Base-by-base conservation (phyloP, 2,113 vertebrate genomes). In the Bolborhynchus lineola region DNA sequence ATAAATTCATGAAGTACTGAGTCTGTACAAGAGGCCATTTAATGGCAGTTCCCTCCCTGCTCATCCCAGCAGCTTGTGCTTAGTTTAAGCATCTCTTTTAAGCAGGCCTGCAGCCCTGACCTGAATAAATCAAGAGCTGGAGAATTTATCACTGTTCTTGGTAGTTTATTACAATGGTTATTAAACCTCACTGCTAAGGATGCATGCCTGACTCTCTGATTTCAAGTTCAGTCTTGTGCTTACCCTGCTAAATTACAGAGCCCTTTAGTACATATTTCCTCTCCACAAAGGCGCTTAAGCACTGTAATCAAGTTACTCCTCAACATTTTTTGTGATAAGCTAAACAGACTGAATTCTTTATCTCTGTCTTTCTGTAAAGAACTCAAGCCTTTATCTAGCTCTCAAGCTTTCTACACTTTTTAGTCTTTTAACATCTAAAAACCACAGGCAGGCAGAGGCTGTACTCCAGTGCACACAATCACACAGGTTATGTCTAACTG, bases 221-320 rank as follows among this genome's bases (percentile, higher is more conserved):
- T 88, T 90, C 80, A 74, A 74, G 53, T 92, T 93, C 71, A 91
- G 90, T 69, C 82, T 82, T 72, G 41, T 92, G 80, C 60, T 84
- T 83, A 70, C 5, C 80, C 49, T 81, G 77, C 46, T 67, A 68
- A 77, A 86, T 78, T 83, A 69, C 44, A 74, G 60, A 83, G 64
- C 55, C 33, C 33, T 88, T 90, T 42, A 68, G 46, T 91, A 65
- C 9, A 1, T 44, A 67, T 68, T 82, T 92, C 91, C 42, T 74
- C 83, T 78, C 42, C 50, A 67, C 44, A 74, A 63, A 91, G 72
- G 83, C 24, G 8, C 63, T 95, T 88, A 50, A 88, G 60, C 24
- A 39, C 64, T 42, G 28, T 70, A 63, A 94, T 93, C 72, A 63
- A 81, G 46, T 70, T 4, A 0, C 29, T 78, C 88, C 70, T 79